phyloP scores from a whole-genome alignment of 2,888 invertebrate genomes.

The Limnephilus marmoratus region DNA sequence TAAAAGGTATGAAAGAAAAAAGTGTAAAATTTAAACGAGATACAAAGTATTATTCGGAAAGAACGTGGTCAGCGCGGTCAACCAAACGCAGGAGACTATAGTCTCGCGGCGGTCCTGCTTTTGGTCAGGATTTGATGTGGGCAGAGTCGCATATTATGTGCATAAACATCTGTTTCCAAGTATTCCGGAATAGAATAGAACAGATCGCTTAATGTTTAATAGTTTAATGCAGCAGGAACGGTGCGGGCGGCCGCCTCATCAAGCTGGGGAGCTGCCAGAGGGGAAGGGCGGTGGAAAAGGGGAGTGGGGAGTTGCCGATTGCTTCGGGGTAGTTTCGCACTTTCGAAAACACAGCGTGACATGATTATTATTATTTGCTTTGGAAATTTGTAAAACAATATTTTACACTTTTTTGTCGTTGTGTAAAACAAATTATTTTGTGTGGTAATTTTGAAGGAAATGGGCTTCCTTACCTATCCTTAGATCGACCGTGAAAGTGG shows the following conservation, averaged over 20 bases:
- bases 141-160: slow-evolving; percentile 12
- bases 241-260: slow-evolving; percentile 12
- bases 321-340: neutral
- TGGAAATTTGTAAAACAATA: neutral
- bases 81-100: neutral
- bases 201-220: neutral
- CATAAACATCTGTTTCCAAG: slow-evolving; percentile 34
- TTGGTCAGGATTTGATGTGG: neutral
- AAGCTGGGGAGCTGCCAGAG: neutral
- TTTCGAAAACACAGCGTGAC: slow-evolving; percentile 40
- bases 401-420: neutral
- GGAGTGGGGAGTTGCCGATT: neutral
- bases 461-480: neutral
- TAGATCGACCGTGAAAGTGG: neutral
- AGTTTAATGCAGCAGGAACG: neutral
- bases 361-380: neutral
- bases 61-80: neutral
- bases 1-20: too few relatives aligned
- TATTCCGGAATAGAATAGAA: neutral
- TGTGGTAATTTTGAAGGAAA: neutral
- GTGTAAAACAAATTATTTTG: neutral
- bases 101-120: neutral
- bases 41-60: neutral
- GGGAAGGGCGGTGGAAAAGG: too few relatives aligned
- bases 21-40: too few relatives aligned